Percentiles rank a stretch among this genome's conserved stretches.
phyloP scores from a whole-genome alignment of 2,888 invertebrate species.

The Pseudoips prasinana region DNA sequence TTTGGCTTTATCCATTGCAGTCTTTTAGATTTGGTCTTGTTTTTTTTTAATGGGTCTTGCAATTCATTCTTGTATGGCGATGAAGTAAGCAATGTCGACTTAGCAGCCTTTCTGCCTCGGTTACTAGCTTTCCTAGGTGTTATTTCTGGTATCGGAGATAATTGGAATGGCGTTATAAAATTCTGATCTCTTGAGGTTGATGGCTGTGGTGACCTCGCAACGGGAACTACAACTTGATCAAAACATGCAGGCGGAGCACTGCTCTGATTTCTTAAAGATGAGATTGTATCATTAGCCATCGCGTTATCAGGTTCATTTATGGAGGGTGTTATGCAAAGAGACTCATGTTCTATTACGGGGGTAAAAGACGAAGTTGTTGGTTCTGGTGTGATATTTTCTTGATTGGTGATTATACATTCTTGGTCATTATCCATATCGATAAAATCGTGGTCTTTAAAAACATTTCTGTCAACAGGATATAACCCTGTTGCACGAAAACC shows the following conservation, averaged over 20 bases:
- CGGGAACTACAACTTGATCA: not conserved
- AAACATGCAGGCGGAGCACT: no score
- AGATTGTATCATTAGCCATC: no score
- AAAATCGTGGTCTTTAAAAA: conserved; percentile 6
- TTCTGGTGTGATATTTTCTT: no score
- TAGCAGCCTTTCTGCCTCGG: conserved; percentile 5
- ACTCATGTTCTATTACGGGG: no score
- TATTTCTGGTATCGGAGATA: conserved; percentile 5
- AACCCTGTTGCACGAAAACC: conserved; percentile 5
- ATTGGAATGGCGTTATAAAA: no score
- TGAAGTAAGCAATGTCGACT: conserved; percentile 4
- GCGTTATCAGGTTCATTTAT: no score
- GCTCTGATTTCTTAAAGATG: no score
- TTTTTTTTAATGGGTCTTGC: conserved; percentile 2
- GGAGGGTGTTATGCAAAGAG: no score
- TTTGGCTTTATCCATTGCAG: conserved; percentile 1
- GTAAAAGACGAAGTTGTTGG: no score
- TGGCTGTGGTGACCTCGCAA: conserved; percentile 1
- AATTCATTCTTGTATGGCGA: conserved; percentile 6
- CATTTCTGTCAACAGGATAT: conserved; percentile 4
- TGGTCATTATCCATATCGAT: not conserved
- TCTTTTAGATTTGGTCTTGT: conserved; percentile 1
- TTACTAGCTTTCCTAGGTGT: no score
- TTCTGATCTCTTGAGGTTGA: no score
- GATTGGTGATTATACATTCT: conserved; percentile 1